Evolutionary conservation across 2,888 invertebrate genomes (phyloP), one percentile per base, ranked within the genome.

Genomic region (Cantharis lateralis): DNA sequence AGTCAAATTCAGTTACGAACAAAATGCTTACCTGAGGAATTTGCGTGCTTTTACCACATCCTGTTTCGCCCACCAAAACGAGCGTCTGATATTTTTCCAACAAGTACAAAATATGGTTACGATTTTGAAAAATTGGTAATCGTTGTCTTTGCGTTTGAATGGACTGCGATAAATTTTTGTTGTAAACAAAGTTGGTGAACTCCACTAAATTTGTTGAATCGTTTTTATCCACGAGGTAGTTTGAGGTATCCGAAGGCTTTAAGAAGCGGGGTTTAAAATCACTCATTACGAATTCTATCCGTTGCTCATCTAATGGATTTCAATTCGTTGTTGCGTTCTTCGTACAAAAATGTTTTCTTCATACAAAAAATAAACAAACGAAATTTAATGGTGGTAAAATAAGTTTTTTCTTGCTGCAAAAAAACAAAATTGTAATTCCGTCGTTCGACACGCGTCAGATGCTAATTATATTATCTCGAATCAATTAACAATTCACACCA

Each of bases 21-120:
- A 71, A 32, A 24, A 28, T 16, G 87, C 90, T 89, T 88, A 96
- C 96, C 93, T 96, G 97, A 70, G 97, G 97, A 79, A 98, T 93
- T 90, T 98, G 98, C 0, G 98, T 98, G 85, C 97, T 97, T 89
- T 99, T 97, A 48, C 98, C 98, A 83, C 95, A 96, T 24, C 99
- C 99, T 2, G 98, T 98, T 87, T 99, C 98, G 2, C 99, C 99
- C 63, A 95, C 92, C 74, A 96, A 89, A 71, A 99, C 93, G 68
- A 98, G 89, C 0, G 96, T 95, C 88, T 98, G 98, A 88, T 94
- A 94, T 80, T 94, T 94, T 88, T 99, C 98, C 83, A 98, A 88
- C 79, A 96, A 90, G 87, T 97, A 98, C 71, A 99, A 89, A 71
- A 99, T 95, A 83, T 98, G 95, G 85, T 93, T 95, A 76, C 95